Evolutionary conservation across 1,140 invertebrate species (phyloP).

Genomic region (Caerostris extrusa): DNA sequence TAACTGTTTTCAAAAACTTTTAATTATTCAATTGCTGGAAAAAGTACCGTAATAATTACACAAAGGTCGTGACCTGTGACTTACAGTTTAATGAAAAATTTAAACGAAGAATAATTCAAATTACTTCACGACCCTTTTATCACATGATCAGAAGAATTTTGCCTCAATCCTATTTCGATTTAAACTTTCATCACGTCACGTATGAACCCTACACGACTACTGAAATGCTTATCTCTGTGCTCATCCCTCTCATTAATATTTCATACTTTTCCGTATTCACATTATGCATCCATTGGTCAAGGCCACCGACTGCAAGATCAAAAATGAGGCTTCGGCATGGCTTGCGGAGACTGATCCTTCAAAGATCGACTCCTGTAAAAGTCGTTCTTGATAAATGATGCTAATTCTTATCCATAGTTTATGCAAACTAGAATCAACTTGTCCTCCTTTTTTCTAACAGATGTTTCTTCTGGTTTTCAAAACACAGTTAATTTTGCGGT

Average conservation of each 20-base stretch:
- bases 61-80: not conserved
- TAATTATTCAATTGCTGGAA: not conserved
- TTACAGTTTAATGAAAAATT: not conserved
- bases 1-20: too few species aligned
- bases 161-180: conserved; percentile 37
- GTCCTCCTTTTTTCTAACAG: conserved; percentile 30
- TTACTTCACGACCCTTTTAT: conserved; percentile 15
- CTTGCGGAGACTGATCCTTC: conserved; percentile 16
- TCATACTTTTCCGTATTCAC: conserved; percentile 40
- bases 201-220: conserved; percentile 41
- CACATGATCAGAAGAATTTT: conserved; percentile 33
- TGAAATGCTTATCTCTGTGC: conserved; percentile 37
- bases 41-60: not conserved
- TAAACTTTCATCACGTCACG: conserved; percentile 45
- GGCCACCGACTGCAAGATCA: conserved; percentile 9
- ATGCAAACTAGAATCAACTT: conserved; percentile 19
- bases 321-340: conserved; percentile 26
- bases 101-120: not conserved
- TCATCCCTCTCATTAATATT: conserved; percentile 46
- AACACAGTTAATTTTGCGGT: not conserved
- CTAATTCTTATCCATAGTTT: not conserved
- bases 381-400: conserved; percentile 9
- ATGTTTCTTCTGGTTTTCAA: not conserved
- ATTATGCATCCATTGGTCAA: conserved; percentile 32
- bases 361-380: conserved; percentile 19